Evolutionary conservation across 2,113 vertebrate species (phyloP).

Genomic region (Cryptomyrus ogoouensis): DNA sequence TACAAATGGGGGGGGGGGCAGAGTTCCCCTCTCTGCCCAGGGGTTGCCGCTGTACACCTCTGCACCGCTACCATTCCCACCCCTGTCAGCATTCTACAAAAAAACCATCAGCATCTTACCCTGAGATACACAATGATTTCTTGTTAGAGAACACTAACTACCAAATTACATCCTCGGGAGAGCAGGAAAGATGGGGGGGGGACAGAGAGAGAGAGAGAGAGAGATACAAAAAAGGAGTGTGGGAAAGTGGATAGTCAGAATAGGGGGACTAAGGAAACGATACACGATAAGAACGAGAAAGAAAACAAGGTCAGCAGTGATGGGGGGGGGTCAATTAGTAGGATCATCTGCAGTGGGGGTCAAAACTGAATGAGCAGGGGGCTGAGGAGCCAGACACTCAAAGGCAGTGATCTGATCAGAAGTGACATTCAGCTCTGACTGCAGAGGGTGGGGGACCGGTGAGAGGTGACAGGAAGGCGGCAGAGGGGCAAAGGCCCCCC

Average conservation of each 20-base stretch:
- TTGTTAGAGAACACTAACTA: slow-evolving; percentile 66
- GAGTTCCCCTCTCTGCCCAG: not conserved
- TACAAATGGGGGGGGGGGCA: not conserved
- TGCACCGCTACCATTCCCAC: slow-evolving; percentile 12
- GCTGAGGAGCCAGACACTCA: slow-evolving; percentile 32
- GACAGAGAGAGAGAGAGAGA: slow-evolving; percentile 1
- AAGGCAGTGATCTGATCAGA: slow-evolving; percentile 71
- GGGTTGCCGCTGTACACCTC: slow-evolving; percentile 24
- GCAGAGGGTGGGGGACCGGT: slow-evolving; percentile 40
- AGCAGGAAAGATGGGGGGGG: slow-evolving; percentile 19
- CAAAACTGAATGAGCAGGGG: not conserved
- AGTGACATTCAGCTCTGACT: slow-evolving; percentile 69
- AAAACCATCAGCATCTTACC: slow-evolving; percentile 52
- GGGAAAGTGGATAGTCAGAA: slow-evolving; percentile 25
- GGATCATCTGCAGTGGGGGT: not conserved
- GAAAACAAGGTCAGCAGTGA: not conserved
- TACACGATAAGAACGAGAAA: not conserved
- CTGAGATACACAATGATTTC: slow-evolving; percentile 66
- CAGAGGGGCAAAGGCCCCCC: not conserved
- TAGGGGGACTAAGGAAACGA: slow-evolving; percentile 19
- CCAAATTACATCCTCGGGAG: slow-evolving; percentile 61
- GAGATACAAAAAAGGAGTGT: slow-evolving; percentile 35
- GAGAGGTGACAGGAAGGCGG: slow-evolving; percentile 30
- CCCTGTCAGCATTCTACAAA: slow-evolving; percentile 29
- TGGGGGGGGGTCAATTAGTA: not conserved